Percentiles rank a stretch among this genome's conserved stretches.
These are phyloP conservation scores for Gnathonemus longibarbis DNA, from an alignment of 2,113 vertebrate species.

Conservation along the genomic window DNA sequence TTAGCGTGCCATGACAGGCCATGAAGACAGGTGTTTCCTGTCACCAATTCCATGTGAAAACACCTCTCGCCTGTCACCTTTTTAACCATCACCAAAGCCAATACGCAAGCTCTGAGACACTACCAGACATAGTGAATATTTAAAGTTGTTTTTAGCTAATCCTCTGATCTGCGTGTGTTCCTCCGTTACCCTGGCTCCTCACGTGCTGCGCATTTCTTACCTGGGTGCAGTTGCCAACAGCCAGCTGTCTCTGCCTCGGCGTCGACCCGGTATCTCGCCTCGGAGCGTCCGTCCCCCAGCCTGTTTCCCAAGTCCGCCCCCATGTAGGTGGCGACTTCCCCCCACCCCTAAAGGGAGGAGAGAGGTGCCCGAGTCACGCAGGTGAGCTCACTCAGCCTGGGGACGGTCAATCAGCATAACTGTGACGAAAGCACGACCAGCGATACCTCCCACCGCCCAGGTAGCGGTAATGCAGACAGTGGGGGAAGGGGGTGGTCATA, in stretches of 20 bases:
- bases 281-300: slow-evolving; percentile 29
- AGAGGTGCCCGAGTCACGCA: background rate
- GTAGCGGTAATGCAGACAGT: background rate
- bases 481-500: background rate
- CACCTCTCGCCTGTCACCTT: background rate
- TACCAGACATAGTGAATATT: background rate
- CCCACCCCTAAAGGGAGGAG: background rate
- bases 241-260: slow-evolving; percentile 25
- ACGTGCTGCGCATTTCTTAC: slow-evolving; percentile 41
- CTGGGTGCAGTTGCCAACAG: slow-evolving; percentile 53
- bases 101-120: background rate
- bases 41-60: background rate
- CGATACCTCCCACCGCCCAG: background rate
- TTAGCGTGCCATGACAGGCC: background rate
- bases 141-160: background rate
- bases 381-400: background rate
- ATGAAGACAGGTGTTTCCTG: background rate
- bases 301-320: slow-evolving; percentile 6
- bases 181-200: background rate
- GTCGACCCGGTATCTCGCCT: slow-evolving; percentile 52
- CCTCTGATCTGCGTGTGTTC: background rate
- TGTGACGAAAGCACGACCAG: too few species aligned
- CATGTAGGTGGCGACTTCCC: background rate
- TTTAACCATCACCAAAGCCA: background rate
- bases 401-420: background rate